Base-by-base conservation (phyloP, 1,140 invertebrate species). In the Drosophila quadrilineata region DNA sequence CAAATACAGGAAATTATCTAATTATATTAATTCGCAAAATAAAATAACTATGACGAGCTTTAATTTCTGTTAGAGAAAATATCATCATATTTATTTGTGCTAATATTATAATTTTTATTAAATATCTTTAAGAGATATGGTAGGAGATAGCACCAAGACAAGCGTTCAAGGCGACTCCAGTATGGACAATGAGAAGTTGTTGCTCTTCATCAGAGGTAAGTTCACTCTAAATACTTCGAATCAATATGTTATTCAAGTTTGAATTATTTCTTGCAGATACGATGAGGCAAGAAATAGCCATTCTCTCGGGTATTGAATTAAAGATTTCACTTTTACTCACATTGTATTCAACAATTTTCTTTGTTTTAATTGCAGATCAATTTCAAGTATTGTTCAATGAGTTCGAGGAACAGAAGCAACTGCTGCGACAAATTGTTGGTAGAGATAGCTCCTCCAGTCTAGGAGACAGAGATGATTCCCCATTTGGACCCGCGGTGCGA, bases 41-140 rank as follows among this genome's bases (percentile, higher is more conserved):
- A n/a, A n/a, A n/a, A n/a, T n/a, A n/a, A n/a, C n/a, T n/a, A n/a
- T n/a, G n/a, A n/a, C n/a, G n/a, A n/a, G n/a, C n/a, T n/a, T n/a
- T n/a, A n/a, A n/a, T n/a, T n/a, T n/a, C n/a, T n/a, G n/a, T n/a
- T n/a, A n/a, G n/a, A n/a, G n/a, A n/a, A 3, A 14, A 45, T 22
- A 21, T 6, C 12, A 5, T 41, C n/a, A 9, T 41, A 3, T 45
- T 43, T 45, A 28, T 28, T 45, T 45, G 41, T 24, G 16, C 41
- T 45, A 45, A 45, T 45, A 45, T 45, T 45, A 45, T 28, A 45
- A n/a, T 45, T 45, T 45, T 45, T 24, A 45, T 45, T 45, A 28
- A 45, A 45, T 45, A 45, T 45, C 41, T 45, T 45, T 45, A 45
- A 45, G 41, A 45, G 41, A 45, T 45, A 45, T 45, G 41, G 41